A percentile compares a stretch with the other conserved stretches of the same genome.
Conservation (phyloP, 2,113 vertebrate species). For the Aptenodytes patagonicus region DNA sequence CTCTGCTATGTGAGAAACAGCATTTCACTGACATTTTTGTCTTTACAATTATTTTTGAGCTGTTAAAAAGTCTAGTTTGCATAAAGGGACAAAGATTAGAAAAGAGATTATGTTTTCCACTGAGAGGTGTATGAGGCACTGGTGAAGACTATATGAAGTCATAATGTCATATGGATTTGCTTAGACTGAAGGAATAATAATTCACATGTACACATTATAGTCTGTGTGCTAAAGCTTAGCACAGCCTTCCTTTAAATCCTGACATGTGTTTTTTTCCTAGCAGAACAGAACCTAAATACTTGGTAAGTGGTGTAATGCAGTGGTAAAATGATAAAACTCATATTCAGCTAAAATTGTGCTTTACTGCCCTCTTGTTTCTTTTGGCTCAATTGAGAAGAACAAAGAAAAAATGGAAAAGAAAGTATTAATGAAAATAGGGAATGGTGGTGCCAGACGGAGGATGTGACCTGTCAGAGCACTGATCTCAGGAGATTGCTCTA, state of each 20-base stretch:
- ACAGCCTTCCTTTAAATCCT: slow-evolving; percentile 45
- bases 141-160: slow-evolving; percentile 16
- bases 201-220: slow-evolving; percentile 45
- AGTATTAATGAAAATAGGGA: slow-evolving; percentile 58
- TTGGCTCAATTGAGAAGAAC: slow-evolving; percentile 55
- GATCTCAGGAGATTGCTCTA: slow-evolving; percentile 59
- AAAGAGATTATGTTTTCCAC: not conserved
- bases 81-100: not conserved
- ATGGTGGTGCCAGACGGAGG: slow-evolving; percentile 49
- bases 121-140: not conserved
- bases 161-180: slow-evolving; percentile 40
- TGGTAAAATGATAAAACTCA: slow-evolving; percentile 66
- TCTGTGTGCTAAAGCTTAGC: slow-evolving; percentile 41
- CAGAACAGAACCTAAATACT: slow-evolving; percentile 65
- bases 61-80: not conserved
- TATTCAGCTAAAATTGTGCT: slow-evolving; percentile 62
- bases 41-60: not conserved
- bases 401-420: slow-evolving; percentile 51
- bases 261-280: slow-evolving; percentile 52
- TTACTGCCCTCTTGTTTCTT: slow-evolving; percentile 66
- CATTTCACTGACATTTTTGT: not conserved
- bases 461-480: slow-evolving; percentile 69
- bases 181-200: slow-evolving; percentile 48
- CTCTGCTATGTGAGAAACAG: not conserved
- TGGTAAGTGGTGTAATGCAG: slow-evolving; percentile 65